phyloP scores from a whole-genome alignment of 1,140 invertebrate genomes.

The Caenorhabditis tropicalis region DNA sequence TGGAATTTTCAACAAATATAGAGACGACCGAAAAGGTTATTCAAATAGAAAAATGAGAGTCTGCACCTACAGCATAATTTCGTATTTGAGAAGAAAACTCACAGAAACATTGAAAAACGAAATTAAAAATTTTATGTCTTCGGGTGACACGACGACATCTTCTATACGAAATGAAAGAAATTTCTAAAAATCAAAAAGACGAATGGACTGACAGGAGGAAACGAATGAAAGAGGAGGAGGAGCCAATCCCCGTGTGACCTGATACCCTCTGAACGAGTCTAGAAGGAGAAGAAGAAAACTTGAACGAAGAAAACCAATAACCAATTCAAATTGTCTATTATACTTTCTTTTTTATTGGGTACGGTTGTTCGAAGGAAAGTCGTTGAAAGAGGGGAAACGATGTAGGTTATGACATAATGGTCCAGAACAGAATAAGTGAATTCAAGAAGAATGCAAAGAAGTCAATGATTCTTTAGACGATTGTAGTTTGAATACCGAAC shows the following conservation, averaged over 20 bases:
- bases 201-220: too few relatives aligned
- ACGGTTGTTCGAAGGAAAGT: not conserved
- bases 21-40: slow-evolving; percentile 27
- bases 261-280: not conserved
- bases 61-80: not conserved
- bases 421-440: not conserved
- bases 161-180: slow-evolving; percentile 18
- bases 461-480: too few relatives aligned
- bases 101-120: not conserved
- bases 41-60: not conserved
- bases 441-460: too few relatives aligned
- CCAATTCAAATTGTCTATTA: not conserved
- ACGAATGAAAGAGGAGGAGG: not conserved
- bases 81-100: not conserved
- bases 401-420: not conserved
- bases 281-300: not conserved
- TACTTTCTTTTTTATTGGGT: not conserved
- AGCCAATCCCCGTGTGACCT: slow-evolving; percentile 6
- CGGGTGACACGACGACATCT: not conserved
- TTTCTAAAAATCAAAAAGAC: not conserved
- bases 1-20: not conserved
- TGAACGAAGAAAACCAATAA: not conserved
- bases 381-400: too few relatives aligned
- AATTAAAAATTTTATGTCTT: not conserved
- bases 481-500: too few relatives aligned